Conservation (phyloP, 2,113 vertebrate genomes). For the Mustela lutreola region DNA sequence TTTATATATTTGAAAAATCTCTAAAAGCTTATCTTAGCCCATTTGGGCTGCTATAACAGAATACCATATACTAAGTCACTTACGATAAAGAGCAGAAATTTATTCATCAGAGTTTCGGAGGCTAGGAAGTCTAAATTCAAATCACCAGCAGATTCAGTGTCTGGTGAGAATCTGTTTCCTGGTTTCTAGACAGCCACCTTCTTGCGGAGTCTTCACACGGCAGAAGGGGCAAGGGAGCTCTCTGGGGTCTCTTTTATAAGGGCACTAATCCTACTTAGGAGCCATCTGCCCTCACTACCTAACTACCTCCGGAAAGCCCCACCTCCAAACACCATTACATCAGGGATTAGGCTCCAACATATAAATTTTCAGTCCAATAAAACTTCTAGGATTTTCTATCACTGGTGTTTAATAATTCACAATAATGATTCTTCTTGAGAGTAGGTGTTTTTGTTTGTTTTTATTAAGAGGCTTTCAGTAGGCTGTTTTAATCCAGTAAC, state of each 20-base stretch:
- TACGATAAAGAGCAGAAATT: not conserved
- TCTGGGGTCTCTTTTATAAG: not conserved
- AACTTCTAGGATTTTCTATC: not conserved
- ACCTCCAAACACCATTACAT: not conserved
- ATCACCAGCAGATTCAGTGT: not conserved
- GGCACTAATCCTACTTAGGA: not conserved
- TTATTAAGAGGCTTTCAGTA: not conserved
- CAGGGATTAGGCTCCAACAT: not conserved
- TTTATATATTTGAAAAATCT: constrained; percentile 35
- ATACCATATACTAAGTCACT: not conserved
- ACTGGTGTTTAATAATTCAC: constrained; percentile 33
- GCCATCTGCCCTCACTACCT: not conserved
- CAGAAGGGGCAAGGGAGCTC: not conserved
- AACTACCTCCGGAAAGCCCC: not conserved
- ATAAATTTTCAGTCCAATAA: not conserved
- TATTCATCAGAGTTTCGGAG: not conserved
- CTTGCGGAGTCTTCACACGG: not conserved
- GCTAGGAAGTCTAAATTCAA: not conserved
- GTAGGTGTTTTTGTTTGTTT: not conserved
- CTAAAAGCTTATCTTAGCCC: not conserved
- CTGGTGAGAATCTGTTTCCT: not conserved
- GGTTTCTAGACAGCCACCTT: not conserved
- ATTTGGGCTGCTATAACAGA: not conserved
- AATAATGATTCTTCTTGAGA: constrained; percentile 13
- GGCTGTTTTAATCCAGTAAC: not conserved